Evolutionary conservation across 2,113 vertebrate species (phyloP).

Genomic region (Sander lucioperca): DNA sequence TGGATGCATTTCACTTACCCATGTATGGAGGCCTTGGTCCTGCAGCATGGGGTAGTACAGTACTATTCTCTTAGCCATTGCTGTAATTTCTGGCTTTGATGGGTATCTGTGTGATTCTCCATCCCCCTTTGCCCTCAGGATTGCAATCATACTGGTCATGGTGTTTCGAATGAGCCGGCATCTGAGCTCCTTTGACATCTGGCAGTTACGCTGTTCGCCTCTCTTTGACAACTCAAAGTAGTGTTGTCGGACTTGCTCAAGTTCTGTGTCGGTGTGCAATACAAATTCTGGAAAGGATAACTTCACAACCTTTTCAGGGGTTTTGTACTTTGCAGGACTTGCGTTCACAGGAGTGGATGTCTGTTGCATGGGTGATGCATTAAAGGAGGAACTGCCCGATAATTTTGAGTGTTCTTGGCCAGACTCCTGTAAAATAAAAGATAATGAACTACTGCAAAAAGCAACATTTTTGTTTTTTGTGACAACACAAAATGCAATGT

Average conservation of each 20-base stretch:
- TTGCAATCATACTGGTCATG: neutral
- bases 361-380: neutral
- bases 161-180: conserved; percentile 34
- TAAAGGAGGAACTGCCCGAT: neutral
- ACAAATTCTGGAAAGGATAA: conserved; percentile 9
- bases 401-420: neutral
- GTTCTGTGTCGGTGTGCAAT: neutral
- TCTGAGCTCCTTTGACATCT: conserved; percentile 41
- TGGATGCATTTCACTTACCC: conserved; percentile 36
- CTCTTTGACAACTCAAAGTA: conserved; percentile 14
- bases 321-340: neutral
- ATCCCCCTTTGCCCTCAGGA: conserved; percentile 14
- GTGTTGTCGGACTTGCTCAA: conserved; percentile 9
- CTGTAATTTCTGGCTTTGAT: conserved; percentile 21
- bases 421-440: too few species aligned
- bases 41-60: conserved; percentile 39
- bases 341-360: neutral
- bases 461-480: neutral
- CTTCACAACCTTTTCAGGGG: conserved; percentile 5
- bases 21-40: conserved; percentile 12
- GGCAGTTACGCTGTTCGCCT: conserved; percentile 11
- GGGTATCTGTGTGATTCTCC: conserved; percentile 14
- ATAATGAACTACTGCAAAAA: neutral
- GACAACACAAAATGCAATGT: neutral
- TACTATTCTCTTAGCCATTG: conserved; percentile 32